A percentile compares a stretch with the other conserved stretches of the same genome.
phyloP scores from a whole-genome alignment of 2,797 vertebrate genomes.

The Diplodus sargus region DNA sequence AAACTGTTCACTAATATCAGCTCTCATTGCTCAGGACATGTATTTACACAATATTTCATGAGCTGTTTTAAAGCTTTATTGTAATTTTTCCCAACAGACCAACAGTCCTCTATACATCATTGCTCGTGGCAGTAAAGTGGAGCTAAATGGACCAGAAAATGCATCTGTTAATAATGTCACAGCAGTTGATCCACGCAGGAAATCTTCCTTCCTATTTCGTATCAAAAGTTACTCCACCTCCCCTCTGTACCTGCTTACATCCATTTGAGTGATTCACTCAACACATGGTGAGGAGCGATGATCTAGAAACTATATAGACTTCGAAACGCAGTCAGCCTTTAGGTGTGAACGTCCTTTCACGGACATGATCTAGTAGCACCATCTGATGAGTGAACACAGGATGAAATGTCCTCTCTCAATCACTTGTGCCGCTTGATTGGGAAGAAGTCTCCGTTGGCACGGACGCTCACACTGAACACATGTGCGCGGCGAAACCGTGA shows the following conservation, averaged over 20 bases:
- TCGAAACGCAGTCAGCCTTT: not conserved
- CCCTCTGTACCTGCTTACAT: not conserved
- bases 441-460: conserved; percentile 10
- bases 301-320: conserved; percentile 20
- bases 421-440: conserved; percentile 16
- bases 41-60: not conserved
- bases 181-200: not conserved
- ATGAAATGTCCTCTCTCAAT: not conserved
- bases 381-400: conserved; percentile 9
- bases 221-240: conserved; percentile 5
- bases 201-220: not conserved
- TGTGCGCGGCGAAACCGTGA: not conserved
- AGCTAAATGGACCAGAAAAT: not conserved
- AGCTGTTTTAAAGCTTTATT: conserved; percentile 14
- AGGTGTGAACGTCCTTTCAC: not conserved
- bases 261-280: conserved; percentile 4
- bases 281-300: not conserved
- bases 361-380: conserved; percentile 10
- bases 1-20: not conserved
- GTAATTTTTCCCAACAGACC: not conserved
- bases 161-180: conserved; percentile 10
- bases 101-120: too few relatives aligned
- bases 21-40: not conserved
- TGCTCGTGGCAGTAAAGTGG: conserved; percentile 9
- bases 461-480: conserved; percentile 21